These are phyloP conservation scores for Caerostris extrusa DNA, from an alignment of 1,140 invertebrate genomes.

Conservation along the genomic window DNA sequence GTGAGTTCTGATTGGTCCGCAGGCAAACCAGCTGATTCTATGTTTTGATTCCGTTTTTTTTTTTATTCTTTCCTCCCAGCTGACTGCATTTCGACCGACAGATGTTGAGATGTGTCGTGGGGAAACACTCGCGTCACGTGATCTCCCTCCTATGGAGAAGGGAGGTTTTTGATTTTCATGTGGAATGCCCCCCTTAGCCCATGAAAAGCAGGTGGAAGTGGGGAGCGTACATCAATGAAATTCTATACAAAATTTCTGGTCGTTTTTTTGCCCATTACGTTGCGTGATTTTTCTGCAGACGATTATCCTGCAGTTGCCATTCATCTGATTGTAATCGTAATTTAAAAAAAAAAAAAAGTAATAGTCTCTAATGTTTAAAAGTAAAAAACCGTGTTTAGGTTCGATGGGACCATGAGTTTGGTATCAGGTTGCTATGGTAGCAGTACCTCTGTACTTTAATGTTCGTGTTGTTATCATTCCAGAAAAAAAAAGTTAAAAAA, in stretches of 20 bases:
- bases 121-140: slow-evolving; percentile 42
- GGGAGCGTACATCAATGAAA: background rate
- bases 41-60: slow-evolving; percentile 36
- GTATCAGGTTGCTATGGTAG: too few relatives aligned
- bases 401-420: too few relatives aligned
- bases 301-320: background rate
- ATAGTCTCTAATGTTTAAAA: too few relatives aligned
- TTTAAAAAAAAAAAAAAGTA: too few relatives aligned
- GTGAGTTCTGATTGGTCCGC: background rate
- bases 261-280: background rate
- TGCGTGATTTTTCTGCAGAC: background rate
- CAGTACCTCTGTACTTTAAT: too few relatives aligned
- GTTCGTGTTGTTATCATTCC: too few relatives aligned
- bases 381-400: too few relatives aligned
- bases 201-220: slow-evolving; percentile 34
- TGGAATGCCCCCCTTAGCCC: background rate
- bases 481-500: too few relatives aligned
- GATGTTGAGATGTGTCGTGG: slow-evolving; percentile 33
- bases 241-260: background rate
- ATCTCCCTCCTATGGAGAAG: background rate
- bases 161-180: slow-evolving; percentile 6
- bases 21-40: background rate
- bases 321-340: background rate
- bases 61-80: background rate
- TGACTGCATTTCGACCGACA: slow-evolving; percentile 20